A percentile compares a stretch with the other conserved stretches of the same genome.
Evolutionary conservation across 2,888 invertebrate genomes (phyloP).

Genomic region (Drosophila fungiperda): DNA sequence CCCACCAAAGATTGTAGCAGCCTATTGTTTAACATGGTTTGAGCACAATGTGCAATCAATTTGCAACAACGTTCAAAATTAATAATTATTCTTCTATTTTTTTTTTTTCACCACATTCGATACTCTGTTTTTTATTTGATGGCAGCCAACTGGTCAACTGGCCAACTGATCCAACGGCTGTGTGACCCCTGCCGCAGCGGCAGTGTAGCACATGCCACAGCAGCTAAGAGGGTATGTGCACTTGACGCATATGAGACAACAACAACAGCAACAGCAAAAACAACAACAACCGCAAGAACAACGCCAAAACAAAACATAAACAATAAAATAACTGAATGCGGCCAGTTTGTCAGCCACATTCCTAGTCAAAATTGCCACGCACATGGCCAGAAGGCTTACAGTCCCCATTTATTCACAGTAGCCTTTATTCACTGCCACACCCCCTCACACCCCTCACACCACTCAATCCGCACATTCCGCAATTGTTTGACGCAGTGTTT

Average conservation of each 20-base stretch:
- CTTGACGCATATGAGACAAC: slow-evolving; percentile 35
- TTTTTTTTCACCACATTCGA: slow-evolving; percentile 21
- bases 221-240: slow-evolving; percentile 20
- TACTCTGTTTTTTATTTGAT: slow-evolving; percentile 32
- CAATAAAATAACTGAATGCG: slow-evolving; percentile 28
- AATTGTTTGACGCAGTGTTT: slow-evolving; percentile 54
- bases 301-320: slow-evolving; percentile 2
- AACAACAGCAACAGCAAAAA: slow-evolving; percentile 6
- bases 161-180: slow-evolving; percentile 1
- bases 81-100: slow-evolving; percentile 49
- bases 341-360: slow-evolving; percentile 61
- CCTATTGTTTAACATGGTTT: slow-evolving; percentile 18
- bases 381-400: slow-evolving; percentile 24
- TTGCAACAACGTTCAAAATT: slow-evolving; percentile 37
- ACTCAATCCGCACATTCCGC: not conserved
- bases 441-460: not conserved
- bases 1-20: slow-evolving; percentile 19
- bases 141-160: slow-evolving; percentile 31
- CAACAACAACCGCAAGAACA: slow-evolving; percentile 4
- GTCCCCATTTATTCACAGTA: slow-evolving; percentile 5
- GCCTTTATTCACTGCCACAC: not conserved
- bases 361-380: slow-evolving; percentile 34
- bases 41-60: not conserved
- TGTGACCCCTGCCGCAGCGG: slow-evolving; percentile 18
- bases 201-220: slow-evolving; percentile 10